Evolutionary conservation across 2,888 invertebrate species (phyloP), one percentile per base, ranked within the genome.

Genomic region (Cheilosia vulpina): DNA sequence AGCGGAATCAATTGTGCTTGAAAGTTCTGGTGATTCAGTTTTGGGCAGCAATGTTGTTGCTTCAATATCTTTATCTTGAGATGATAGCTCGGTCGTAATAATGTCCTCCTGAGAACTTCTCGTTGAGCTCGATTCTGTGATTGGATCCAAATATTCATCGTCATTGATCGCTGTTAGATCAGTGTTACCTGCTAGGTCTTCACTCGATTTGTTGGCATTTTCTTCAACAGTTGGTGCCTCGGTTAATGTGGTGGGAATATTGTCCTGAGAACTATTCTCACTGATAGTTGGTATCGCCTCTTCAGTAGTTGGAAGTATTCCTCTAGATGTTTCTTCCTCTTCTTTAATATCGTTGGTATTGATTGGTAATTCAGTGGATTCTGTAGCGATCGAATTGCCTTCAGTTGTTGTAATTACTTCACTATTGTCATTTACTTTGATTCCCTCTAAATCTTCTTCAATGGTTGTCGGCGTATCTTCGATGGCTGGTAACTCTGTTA

Each of bases 121-220:
- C 1, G 11, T 57, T 57, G 15, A 3, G 6, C 7, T 7, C 6
- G 27, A 27, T 2, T 53, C 41, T 27, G 24, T 53, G 41, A 68
- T 55, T 43, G 55, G 11, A 17, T 68, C 68, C 15, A 68, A 43
- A 19, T 43, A 11, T 21, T 43, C 21, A 6, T 43, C 68, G 0
- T 68, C 68, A 55, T 19, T 68, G 5, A 3, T 6, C 4, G 66
- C 66, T 41, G 27, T 43, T 1, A 53, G 13, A 6, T 43, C 68
- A 17, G 68, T 43, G 13, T 19, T 27, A 9, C 3, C 55, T 19
- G 27, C 19, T 13, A n/a, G 15, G 0, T 43, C 38, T 17, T 31
- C 31, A 11, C 7, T 47, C 9, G 63, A 27, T 27, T 47, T 31
- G 27, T 3, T 45, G n/a, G 4, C 62, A 31, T 15, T 45, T 4